Base-by-base conservation (phyloP, 1,140 invertebrate species). In the fruit fly (Drosophila melanogaster) region DNA sequence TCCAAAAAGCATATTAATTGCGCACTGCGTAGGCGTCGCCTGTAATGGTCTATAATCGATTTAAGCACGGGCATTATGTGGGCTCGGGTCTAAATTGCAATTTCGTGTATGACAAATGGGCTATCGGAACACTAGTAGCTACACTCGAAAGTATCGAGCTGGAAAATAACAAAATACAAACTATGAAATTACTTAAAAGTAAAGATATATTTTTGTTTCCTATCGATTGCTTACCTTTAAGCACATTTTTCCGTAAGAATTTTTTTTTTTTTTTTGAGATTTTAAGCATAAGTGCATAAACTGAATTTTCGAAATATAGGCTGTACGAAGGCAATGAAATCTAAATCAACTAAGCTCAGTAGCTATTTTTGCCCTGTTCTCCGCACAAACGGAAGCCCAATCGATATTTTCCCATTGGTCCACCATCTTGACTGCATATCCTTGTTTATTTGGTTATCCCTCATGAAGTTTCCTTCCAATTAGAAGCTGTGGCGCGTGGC, bases 21-120 rank as follows among this genome's bases (percentile, higher is more conserved):
- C 71, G 69, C 43, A 62, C 64, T 78, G 74, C 73, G 81, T 55
- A 37, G 83, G 65, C 69, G 78, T 81, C 78, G 75, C 58, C 40
- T 61, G 64, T 87, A 87, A 87, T 86, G 84, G 83, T 53, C 77
- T 86, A 83, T 86, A 85, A 85, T 85, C 81, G 81, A 85, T 85
- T 87, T 81, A 78, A 70, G 78, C 74, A 87, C 53, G 50, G 83
- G 56, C 73, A 78, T 85, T 81, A 85, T 74, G 77, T 62, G 58
- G 56, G 30, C 22, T 59, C 53, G 33, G 30, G 35, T 69, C 62
- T 65, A 78, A 85, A 81, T 85, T 87, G 73, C 67, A 70, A 58
- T 77, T 77, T 70, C 53, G 50, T 70, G 50, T 62, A 51, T 81
- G 74, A 87, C 74, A 85, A 85, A 87, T 87, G 74, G 72, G 55